Conservation (phyloP, 2,888 invertebrate species). For the Caenorhabditis wallacei region DNA sequence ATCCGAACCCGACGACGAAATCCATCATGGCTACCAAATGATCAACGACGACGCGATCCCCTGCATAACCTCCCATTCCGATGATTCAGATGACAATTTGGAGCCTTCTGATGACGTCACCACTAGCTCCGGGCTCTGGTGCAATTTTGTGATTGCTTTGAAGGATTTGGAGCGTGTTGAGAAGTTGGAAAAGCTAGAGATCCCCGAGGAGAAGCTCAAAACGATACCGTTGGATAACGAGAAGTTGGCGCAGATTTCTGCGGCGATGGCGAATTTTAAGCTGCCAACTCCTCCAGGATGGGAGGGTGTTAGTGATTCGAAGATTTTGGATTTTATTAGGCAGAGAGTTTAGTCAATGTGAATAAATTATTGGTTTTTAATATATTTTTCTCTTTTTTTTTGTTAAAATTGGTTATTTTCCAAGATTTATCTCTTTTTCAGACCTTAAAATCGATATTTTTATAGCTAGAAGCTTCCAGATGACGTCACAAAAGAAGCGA, state of each 20-base stretch:
- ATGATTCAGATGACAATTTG: conserved; percentile 10
- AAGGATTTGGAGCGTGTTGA: not conserved
- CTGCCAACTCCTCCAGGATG: conserved; percentile 71
- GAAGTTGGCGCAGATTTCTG: conserved; percentile 64
- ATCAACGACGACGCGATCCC: conserved; percentile 20
- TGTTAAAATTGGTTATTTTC: conserved; percentile 2
- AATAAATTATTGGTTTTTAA: conserved; percentile 4
- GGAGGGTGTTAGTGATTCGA: conserved; percentile 65
- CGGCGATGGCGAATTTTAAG: conserved; percentile 65
- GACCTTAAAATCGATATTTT: not conserved
- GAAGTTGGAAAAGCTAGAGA: not conserved
- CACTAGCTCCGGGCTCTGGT: conserved; percentile 42
- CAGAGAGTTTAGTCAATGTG: conserved; percentile 14
- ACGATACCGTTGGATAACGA: conserved; percentile 51
- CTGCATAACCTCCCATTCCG: conserved; percentile 4
- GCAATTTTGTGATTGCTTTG: conserved; percentile 39
- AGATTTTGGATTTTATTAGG: conserved; percentile 59
- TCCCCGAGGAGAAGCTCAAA: conserved; percentile 28
- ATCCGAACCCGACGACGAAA: not conserved
- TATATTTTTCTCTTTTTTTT: conserved; percentile 6
- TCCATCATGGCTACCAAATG: conserved; percentile 21
- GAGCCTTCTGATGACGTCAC: not conserved
- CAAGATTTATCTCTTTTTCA: not conserved
- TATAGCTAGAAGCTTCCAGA: not conserved
- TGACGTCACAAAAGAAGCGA: conserved; percentile 20